A percentile compares a stretch with the other conserved stretches of the same genome.
Conservation (phyloP, 2,888 invertebrate species). For the Eumerus sabulonum region DNA sequence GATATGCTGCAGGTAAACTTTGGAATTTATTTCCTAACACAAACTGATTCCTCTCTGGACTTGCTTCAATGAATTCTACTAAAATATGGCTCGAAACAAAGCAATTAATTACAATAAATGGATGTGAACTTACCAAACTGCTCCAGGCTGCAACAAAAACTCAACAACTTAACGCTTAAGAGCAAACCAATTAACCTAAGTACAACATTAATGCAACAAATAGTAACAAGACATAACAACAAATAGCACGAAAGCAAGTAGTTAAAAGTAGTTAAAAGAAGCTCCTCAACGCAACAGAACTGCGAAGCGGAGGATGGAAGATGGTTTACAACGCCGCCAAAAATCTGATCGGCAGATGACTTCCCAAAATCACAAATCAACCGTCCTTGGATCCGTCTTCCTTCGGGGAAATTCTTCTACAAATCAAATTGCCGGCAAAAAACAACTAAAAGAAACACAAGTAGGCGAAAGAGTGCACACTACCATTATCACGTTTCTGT, state of each 20-base stretch:
- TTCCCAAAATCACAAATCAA: constrained; percentile 21
- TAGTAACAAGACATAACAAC: constrained; percentile 26
- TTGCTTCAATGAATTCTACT: too few relatives aligned
- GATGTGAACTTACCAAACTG: too few relatives aligned
- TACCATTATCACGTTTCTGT: constrained; percentile 18
- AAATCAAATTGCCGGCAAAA: constrained; percentile 49
- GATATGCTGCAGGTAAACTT: too few relatives aligned
- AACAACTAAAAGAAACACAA: constrained; percentile 19
- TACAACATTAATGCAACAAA: constrained; percentile 14
- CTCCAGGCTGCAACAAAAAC: constrained; percentile 13
- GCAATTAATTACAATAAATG: too few relatives aligned
- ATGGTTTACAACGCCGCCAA: constrained; percentile 56
- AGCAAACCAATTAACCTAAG: constrained; percentile 19
- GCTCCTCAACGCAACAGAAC: constrained; percentile 15
- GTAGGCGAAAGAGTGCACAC: constrained; percentile 30
- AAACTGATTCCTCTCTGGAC: too few relatives aligned
- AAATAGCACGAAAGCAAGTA: not conserved
- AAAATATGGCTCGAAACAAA: too few relatives aligned
- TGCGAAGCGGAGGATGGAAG: constrained; percentile 11
- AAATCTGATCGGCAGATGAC: constrained; percentile 66
- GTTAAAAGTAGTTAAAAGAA: constrained; percentile 18
- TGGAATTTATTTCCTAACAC: too few relatives aligned
- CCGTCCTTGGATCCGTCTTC: constrained; percentile 34
- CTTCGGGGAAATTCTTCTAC: constrained; percentile 18
- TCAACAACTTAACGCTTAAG: constrained; percentile 8